Base-by-base conservation (phyloP, 1,140 invertebrate species). In the Ladona fulva region DNA sequence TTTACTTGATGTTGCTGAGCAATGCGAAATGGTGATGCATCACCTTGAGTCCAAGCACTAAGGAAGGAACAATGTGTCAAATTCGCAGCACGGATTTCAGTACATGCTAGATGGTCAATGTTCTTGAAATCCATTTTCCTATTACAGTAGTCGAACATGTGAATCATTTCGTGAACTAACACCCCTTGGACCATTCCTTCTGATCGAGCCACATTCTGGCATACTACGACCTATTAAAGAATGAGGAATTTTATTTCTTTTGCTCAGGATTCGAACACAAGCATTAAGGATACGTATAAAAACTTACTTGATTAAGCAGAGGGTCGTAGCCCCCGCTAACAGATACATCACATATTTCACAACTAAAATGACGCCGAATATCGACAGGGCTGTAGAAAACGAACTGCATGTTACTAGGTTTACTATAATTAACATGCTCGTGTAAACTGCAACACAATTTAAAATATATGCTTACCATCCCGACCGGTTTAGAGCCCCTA, bases 81-180 rank as follows among this genome's bases (percentile, higher is more conserved):
- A 85, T 97, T 97, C 0, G 96, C 95, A 8, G 95, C 95, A 81
- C 94, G 85, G 79, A 98, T 94, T 88, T 99, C 97, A 0, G 96
- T 96, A 83, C 97, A 99, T 0, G 97, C 97, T 66, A 99, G 84
- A 86, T 99, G 97, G 81, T 97, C 92, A 77, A 97, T 86, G 84
- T 98, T 96, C 80, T 89, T 92, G 80, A 97, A 95, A 83, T 99
- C 92, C 44, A 98, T 83, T 77, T 98, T 90, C 80, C 96, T 93
- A 74, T 90, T 89, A 85, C 97, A 99, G 82, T 92, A 94, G 84
- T 99, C 97, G 85, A 97, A 98, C 94, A 98, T 97, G 84, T 99
- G 97, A 73, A 98, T 92, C 88, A 99, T 90, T 86, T 99, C 97
- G 85, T 99, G 97, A 0, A 91, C 89, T 5, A 99, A 83, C 10